A percentile compares a stretch with the other conserved stretches of the same genome.
Conservation (phyloP, 2,797 vertebrate genomes). For the Molossus alvarezi region DNA sequence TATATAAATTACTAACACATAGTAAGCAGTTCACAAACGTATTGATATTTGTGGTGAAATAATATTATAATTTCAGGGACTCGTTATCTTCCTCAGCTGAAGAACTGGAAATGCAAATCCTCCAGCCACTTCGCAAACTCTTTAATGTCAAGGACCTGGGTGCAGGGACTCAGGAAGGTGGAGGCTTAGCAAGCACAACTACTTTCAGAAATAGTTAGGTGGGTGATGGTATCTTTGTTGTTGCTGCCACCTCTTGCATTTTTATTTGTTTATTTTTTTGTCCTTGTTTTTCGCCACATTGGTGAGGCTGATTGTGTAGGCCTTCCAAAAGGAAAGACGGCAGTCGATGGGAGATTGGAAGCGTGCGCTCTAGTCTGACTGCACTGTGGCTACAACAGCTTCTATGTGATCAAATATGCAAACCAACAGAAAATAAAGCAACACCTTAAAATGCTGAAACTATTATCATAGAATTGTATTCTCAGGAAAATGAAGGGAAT, state of each 20-base stretch:
- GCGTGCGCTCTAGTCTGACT: background rate
- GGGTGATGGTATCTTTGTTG: background rate
- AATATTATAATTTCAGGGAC: background rate
- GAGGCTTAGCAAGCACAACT: background rate
- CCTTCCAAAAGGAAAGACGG: background rate
- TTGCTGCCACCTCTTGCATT: background rate
- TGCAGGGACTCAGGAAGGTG: background rate
- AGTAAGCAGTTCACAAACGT: background rate
- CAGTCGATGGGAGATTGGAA: background rate
- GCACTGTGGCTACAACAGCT: background rate
- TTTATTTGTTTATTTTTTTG: background rate
- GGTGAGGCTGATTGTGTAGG: background rate
- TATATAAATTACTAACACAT: background rate
- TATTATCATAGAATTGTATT: background rate
- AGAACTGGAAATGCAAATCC: background rate
- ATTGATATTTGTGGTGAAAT: background rate
- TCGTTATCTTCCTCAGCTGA: background rate
- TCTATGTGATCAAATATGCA: background rate
- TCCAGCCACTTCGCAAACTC: background rate
- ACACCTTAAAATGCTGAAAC: background rate
- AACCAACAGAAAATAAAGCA: constrained; percentile 3
- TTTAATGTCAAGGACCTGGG: background rate
- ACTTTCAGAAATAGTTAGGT: background rate
- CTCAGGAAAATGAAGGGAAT: constrained; percentile 19
- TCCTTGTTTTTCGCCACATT: background rate